Conservation (phyloP, 2,888 invertebrate genomes). For the Blastobasis adustella region DNA sequence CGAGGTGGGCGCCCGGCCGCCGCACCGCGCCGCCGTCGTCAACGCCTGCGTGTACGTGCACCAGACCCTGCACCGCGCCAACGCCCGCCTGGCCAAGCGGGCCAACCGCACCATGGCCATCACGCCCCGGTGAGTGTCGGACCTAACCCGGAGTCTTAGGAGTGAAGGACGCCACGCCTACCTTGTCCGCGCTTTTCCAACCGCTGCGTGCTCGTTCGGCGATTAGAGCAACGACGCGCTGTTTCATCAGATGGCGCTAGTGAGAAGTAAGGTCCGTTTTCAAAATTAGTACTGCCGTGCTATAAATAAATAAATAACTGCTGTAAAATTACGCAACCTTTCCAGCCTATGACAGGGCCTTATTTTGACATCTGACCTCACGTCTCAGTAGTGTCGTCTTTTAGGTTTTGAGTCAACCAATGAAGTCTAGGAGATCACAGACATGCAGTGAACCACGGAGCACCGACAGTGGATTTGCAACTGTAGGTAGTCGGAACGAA, state of each 20-base stretch:
- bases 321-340: too few species aligned
- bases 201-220: slow-evolving; percentile 77
- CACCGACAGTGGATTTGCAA: too few species aligned
- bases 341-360: too few species aligned
- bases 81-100: slow-evolving; percentile 93
- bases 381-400: too few species aligned
- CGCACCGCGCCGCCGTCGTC: slow-evolving; percentile 96
- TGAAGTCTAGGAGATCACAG: too few species aligned
- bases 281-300: too few species aligned
- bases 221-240: neutral
- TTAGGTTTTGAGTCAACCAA: too few species aligned
- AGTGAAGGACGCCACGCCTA: slow-evolving; percentile 98
- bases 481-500: too few species aligned
- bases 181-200: slow-evolving; percentile 83
- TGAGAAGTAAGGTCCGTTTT: too few species aligned
- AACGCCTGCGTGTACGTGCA: slow-evolving; percentile 94
- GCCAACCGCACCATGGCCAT: slow-evolving; percentile 97
- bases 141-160: slow-evolving; percentile 91
- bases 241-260: neutral
- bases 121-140: slow-evolving; percentile 77
- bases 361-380: too few species aligned
- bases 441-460: too few species aligned
- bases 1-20: slow-evolving; percentile 81
- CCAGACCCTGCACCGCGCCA: slow-evolving; percentile 96
- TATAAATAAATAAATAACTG: too few species aligned